Evolutionary conservation across 2,888 invertebrate genomes (phyloP).

Genomic region (Plagiodera versicolora): DNA sequence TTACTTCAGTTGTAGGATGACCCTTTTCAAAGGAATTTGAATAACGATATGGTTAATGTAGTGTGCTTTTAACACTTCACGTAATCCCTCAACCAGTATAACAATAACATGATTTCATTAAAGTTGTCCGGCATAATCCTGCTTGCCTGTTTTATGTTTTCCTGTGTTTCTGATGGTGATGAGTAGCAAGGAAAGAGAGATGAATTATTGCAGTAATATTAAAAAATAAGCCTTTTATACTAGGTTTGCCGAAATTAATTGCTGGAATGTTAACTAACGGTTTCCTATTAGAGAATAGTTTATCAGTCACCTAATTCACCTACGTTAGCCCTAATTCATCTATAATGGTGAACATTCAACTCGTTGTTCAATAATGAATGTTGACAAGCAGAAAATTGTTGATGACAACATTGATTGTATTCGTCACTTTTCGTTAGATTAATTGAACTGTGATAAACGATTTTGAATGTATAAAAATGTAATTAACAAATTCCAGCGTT

Average conservation of each 20-base stretch:
- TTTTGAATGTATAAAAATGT: conserved; percentile 27
- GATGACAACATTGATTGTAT: too few species aligned
- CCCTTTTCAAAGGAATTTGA: neutral
- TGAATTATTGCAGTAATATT: conserved; percentile 25
- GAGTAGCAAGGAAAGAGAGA: conserved; percentile 4
- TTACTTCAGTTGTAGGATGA: conserved; percentile 2
- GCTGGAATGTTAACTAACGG: too few species aligned
- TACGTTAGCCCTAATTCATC: too few species aligned
- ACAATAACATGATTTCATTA: neutral
- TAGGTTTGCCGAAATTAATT: too few species aligned
- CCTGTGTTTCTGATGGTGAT: neutral
- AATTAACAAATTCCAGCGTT: conserved; percentile 35
- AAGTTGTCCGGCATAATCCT: neutral
- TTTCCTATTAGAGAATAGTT: too few species aligned
- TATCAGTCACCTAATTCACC: too few species aligned
- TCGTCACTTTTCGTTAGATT: too few species aligned
- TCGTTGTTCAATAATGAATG: too few species aligned
- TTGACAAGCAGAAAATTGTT: too few species aligned
- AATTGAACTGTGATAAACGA: too few species aligned
- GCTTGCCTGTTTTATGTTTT: neutral
- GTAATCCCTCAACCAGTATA: conserved; percentile 3
- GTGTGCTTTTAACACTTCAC: neutral
- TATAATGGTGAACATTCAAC: too few species aligned
- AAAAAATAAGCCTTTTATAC: too few species aligned
- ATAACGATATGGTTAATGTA: neutral